A percentile compares a stretch with the other conserved stretches of the same genome.
These are phyloP conservation scores for Dolomedes plantarius DNA, from an alignment of 2,888 invertebrate species.

Conservation along the genomic window DNA sequence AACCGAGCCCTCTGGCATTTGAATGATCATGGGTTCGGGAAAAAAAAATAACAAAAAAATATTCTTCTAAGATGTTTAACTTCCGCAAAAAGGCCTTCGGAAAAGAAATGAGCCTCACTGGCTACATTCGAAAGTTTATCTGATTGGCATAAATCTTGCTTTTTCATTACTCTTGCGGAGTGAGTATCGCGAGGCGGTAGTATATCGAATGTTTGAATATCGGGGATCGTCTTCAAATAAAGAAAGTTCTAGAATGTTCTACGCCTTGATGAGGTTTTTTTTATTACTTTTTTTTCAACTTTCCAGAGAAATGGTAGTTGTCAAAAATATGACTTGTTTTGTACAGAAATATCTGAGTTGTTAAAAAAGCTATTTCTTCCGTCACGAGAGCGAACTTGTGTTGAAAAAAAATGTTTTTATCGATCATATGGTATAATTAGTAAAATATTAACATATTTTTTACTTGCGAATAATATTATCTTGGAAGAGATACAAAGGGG, in stretches of 20 bases:
- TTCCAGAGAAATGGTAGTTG: too few species aligned
- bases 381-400: too few species aligned
- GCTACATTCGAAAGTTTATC: conserved; percentile 68
- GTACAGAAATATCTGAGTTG: too few species aligned
- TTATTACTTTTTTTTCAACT: too few species aligned
- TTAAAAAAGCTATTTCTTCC: too few species aligned
- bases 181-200: conserved; percentile 8
- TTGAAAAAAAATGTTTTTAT: too few species aligned
- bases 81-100: conserved; percentile 62
- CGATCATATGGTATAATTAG: too few species aligned
- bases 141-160: conserved; percentile 67
- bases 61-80: conserved; percentile 37
- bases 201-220: conserved; percentile 26
- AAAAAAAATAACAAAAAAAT: conserved; percentile 24
- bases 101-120: conserved; percentile 42
- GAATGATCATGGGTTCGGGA: conserved; percentile 39
- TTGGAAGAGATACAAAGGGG: too few species aligned
- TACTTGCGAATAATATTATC: too few species aligned
- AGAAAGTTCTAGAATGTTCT: neutral
- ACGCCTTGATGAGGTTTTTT: neutral
- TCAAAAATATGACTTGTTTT: too few species aligned
- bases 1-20: conserved; percentile 52
- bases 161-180: conserved; percentile 30
- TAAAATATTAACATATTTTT: too few species aligned
- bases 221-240: conserved; percentile 31